Percentiles rank a stretch among this genome's conserved stretches.
Conservation (phyloP, 2,888 invertebrate species). For the Mythimna impura region DNA sequence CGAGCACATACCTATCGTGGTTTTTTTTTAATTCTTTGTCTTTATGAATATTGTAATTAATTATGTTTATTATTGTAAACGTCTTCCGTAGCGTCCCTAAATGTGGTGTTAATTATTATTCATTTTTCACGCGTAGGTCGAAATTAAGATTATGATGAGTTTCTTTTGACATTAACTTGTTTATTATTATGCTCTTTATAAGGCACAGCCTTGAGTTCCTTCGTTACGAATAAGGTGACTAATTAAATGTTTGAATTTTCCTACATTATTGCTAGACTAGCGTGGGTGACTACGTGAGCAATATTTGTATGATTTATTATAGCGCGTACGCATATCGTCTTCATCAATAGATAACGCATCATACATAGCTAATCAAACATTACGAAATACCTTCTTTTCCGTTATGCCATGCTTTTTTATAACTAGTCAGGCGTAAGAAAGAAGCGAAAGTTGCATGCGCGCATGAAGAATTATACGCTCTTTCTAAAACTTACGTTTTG, state of each 20-base stretch:
- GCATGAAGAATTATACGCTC: conserved; percentile 71
- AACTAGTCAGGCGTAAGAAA: conserved; percentile 75
- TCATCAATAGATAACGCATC: conserved; percentile 51
- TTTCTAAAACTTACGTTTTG: conserved; percentile 74
- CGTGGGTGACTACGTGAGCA: conserved; percentile 80
- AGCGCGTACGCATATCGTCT: conserved; percentile 63
- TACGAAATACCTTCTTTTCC: conserved; percentile 59
- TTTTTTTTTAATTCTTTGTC: conserved; percentile 14
- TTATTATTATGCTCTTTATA: conserved; percentile 86
- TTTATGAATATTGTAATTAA: conserved; percentile 27
- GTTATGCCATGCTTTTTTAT: conserved; percentile 65
- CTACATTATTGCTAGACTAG: conserved; percentile 80
- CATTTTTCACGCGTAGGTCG: conserved; percentile 83
- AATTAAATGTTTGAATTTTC: conserved; percentile 88
- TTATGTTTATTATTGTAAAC: conserved; percentile 31
- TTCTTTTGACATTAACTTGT: conserved; percentile 85
- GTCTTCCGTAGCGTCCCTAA: conserved; percentile 45
- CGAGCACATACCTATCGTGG: conserved; percentile 4
- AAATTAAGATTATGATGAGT: conserved; percentile 87
- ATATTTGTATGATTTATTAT: conserved; percentile 70
- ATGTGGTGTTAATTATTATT: conserved; percentile 69
- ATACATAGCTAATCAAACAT: conserved; percentile 61
- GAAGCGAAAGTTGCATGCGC: conserved; percentile 80
- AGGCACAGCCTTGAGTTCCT: conserved; percentile 85
- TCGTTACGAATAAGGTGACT: conserved; percentile 84